Conservation (phyloP, 2,113 vertebrate genomes). For the Tragelaphus imberbis region DNA sequence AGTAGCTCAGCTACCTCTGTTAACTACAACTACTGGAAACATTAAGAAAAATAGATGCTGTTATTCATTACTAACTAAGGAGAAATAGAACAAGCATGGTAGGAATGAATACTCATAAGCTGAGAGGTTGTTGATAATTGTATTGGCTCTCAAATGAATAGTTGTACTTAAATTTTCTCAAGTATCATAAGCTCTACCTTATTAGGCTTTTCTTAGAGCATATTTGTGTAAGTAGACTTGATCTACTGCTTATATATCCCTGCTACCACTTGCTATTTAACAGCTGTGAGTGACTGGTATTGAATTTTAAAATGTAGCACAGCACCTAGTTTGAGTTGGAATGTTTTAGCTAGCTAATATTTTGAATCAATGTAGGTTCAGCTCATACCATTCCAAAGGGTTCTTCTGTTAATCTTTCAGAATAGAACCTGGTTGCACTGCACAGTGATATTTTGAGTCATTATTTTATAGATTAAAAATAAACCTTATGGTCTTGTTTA, state of each 20-base stretch:
- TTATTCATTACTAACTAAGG: constrained; percentile 70
- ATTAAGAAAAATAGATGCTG: constrained; percentile 78
- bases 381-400: constrained; percentile 41
- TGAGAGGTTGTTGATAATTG: constrained; percentile 44
- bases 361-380: constrained; percentile 38
- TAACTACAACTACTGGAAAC: constrained; percentile 82
- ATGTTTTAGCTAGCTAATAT: constrained; percentile 45
- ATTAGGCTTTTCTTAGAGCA: constrained; percentile 58
- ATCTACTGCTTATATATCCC: constrained; percentile 23
- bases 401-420: constrained; percentile 69
- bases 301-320: constrained; percentile 14
- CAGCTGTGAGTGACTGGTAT: constrained; percentile 20
- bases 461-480: constrained; percentile 60
- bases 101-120: constrained; percentile 58
- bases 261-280: constrained; percentile 27
- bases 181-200: constrained; percentile 34
- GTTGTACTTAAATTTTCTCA: constrained; percentile 40
- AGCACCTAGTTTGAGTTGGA: constrained; percentile 43
- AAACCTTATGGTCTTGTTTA: constrained; percentile 35
- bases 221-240: constrained; percentile 30
- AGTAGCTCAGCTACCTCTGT: constrained; percentile 83
- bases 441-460: constrained; percentile 56
- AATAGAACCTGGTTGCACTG: constrained; percentile 69
- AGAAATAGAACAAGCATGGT: constrained; percentile 63
- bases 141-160: constrained; percentile 36